Evolutionary conservation across 2,113 vertebrate genomes (phyloP).

Genomic region (Pyxicephalus adspersus): DNA sequence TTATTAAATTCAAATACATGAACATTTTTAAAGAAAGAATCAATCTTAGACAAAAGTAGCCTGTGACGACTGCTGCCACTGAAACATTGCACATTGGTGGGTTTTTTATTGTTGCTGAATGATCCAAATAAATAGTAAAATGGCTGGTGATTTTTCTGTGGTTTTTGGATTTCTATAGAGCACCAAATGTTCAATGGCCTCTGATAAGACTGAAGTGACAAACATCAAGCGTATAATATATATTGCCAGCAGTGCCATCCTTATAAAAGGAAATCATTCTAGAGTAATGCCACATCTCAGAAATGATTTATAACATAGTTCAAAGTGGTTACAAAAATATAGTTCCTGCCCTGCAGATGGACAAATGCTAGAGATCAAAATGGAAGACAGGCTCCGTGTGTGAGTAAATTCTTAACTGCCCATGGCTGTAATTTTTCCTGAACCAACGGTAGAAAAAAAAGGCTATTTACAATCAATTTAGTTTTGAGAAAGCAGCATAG

Average conservation of each 20-base stretch:
- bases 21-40: too few species aligned
- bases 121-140: too few species aligned
- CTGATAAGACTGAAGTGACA: slow-evolving; percentile 30
- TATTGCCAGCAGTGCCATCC: slow-evolving; percentile 4
- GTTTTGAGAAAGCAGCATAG: slow-evolving; percentile 29
- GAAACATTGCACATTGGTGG: too few species aligned
- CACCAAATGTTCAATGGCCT: neutral
- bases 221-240: slow-evolving; percentile 31
- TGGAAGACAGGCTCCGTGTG: slow-evolving; percentile 25
- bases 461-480: slow-evolving; percentile 5
- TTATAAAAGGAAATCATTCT: slow-evolving; percentile 25
- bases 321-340: slow-evolving; percentile 35
- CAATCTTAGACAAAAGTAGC: too few species aligned
- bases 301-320: slow-evolving; percentile 35
- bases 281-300: slow-evolving; percentile 23
- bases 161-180: neutral
- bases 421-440: slow-evolving; percentile 31
- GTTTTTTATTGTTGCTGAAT: too few species aligned
- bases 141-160: too few species aligned
- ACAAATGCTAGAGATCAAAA: slow-evolving; percentile 33
- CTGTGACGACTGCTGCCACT: too few species aligned
- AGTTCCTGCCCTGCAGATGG: slow-evolving; percentile 35
- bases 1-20: too few species aligned
- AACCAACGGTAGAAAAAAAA: slow-evolving; percentile 7
- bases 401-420: slow-evolving; percentile 33